Base-by-base conservation (phyloP, 2,113 vertebrate species). In the Hydropotes inermis region DNA sequence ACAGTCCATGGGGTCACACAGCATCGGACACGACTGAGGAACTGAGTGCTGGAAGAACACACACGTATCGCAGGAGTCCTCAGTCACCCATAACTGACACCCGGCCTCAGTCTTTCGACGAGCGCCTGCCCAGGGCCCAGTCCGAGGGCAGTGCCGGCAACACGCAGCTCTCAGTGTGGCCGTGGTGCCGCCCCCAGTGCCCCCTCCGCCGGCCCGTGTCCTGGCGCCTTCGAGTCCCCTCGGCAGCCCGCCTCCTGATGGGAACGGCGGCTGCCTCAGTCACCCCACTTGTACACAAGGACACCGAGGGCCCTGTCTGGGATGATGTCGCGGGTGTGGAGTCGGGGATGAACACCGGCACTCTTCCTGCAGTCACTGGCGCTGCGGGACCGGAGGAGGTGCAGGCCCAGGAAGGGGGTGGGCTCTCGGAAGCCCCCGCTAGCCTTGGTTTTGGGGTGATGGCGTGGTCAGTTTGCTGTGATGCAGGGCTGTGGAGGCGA, bases 191-290 rank as follows among this genome's bases (percentile, higher is more conserved):
- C 19, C 43, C 43, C 67, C 61, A 19, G 61, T 19, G 61, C 33
- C 61, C 57, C 33, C 16, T 9, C 61, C 3, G 16, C 33, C 0
- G 61, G 33, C 61, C 6, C 15, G 0, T 0, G 0, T 64, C 15
- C 60, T 15, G 14, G 16, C 14, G 7, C 61, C 30, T 64, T 15
- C 0, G 1, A 0, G 3, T 61, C 28, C 13, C 13, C 60, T 30
- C 3, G 6, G 60, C 6, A 1, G 54, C 60, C 60, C 15, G 15
- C 61, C 30, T 17, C 61, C 33, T 64, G 33, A 17, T 64, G 61
- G 33, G 33, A n/a, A 1, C 16, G 33, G 61, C 3, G 7, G 61
- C 16, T 0, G 9, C 23, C 23, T 57, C 1, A 1, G 7, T n/a
- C 61, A 5, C 15, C 33, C 33, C 33, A 0, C 16, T 67, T 19